Evolutionary conservation across 1,140 invertebrate genomes (phyloP).

Genomic region (Solen grandis): DNA sequence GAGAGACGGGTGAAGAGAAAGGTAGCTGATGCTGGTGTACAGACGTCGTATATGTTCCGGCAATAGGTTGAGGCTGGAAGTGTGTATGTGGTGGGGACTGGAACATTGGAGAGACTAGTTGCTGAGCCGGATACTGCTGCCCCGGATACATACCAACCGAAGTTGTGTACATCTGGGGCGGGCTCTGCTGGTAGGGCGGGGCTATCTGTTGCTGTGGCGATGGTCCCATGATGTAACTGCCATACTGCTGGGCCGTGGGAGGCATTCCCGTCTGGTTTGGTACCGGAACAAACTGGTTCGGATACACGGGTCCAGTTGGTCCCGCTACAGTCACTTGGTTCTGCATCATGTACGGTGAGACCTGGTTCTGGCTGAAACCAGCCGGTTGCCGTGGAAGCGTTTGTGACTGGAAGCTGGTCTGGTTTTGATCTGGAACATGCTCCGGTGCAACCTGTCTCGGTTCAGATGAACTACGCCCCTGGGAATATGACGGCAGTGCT

Average conservation of each 20-base stretch:
- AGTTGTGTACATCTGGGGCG: conserved; percentile 15
- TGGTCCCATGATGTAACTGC: conserved; percentile 48
- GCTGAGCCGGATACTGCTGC: conserved; percentile 16
- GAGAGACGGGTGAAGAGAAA: conserved; percentile 13
- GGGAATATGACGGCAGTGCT: conserved; percentile 18
- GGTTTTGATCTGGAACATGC: not conserved
- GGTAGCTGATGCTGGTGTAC: conserved; percentile 8
- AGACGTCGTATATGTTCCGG: conserved; percentile 28
- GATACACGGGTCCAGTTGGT: conserved; percentile 30
- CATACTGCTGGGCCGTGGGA: conserved; percentile 32
- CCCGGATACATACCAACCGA: conserved; percentile 42
- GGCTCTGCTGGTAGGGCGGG: conserved; percentile 34
- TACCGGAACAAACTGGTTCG: not conserved
- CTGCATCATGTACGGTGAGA: conserved; percentile 27
- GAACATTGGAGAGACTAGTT: conserved; percentile 20
- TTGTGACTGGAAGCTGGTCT: conserved; percentile 18
- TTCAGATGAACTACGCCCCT: conserved; percentile 37
- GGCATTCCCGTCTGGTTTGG: conserved; percentile 22
- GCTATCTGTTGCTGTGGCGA: conserved; percentile 19
- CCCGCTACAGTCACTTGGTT: conserved; percentile 24
- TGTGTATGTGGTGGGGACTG: conserved; percentile 34
- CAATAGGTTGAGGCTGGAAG: conserved; percentile 20
- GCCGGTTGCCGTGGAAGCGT: conserved; percentile 18
- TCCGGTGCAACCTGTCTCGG: conserved; percentile 31
- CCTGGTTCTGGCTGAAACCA: not conserved